Evolutionary conservation across 2,888 invertebrate species (phyloP).

Genomic region (Eupithecia subumbrata): DNA sequence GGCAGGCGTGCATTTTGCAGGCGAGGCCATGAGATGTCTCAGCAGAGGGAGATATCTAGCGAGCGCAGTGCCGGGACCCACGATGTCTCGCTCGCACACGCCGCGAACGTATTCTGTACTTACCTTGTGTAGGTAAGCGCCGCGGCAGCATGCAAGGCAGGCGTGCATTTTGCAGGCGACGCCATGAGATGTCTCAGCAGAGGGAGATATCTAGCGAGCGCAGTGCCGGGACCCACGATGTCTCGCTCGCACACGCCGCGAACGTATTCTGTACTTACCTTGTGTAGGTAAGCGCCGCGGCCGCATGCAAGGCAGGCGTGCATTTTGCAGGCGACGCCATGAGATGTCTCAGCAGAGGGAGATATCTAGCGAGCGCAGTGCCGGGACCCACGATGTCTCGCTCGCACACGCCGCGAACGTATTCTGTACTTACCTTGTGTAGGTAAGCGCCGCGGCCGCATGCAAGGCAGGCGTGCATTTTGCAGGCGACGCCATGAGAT

Average conservation of each 20-base stretch:
- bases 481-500: slow-evolving; percentile 85
- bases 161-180: slow-evolving; percentile 86
- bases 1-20: slow-evolving; percentile 84
- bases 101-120: slow-evolving; percentile 88
- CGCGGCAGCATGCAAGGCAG: slow-evolving; percentile 87
- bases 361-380: slow-evolving; percentile 81
- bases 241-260: slow-evolving; percentile 88
- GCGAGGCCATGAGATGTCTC: slow-evolving; percentile 84
- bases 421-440: slow-evolving; percentile 85
- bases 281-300: slow-evolving; percentile 88
- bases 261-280: slow-evolving; percentile 87
- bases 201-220: slow-evolving; percentile 82
- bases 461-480: slow-evolving; percentile 86
- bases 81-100: slow-evolving; percentile 87
- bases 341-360: slow-evolving; percentile 82
- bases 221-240: slow-evolving; percentile 73
- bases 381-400: slow-evolving; percentile 81
- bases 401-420: slow-evolving; percentile 89
- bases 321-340: slow-evolving; percentile 85
- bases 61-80: slow-evolving; percentile 76
- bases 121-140: slow-evolving; percentile 85
- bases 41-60: slow-evolving; percentile 83
- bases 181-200: slow-evolving; percentile 83
- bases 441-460: slow-evolving; percentile 89
- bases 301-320: slow-evolving; percentile 87